Evolutionary conservation across 2,888 invertebrate species (phyloP), one percentile per base, ranked within the genome.

Genomic region (Baronia brevicornis): DNA sequence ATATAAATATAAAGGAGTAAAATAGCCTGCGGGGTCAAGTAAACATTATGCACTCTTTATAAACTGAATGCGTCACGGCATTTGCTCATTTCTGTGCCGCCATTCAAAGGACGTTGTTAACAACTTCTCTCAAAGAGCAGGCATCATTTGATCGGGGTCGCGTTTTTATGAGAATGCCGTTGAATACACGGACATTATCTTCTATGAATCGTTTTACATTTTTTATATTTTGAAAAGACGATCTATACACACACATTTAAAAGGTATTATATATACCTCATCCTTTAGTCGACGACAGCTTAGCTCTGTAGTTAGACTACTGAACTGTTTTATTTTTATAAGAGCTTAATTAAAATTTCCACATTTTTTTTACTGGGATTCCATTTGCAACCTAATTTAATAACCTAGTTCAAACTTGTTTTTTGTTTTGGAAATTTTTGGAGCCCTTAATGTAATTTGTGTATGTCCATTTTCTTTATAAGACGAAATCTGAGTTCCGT

Each of bases 61-160:
- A 60, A 67, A 59, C 48, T 61, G 60, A 71, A 74, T 72, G 67
- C 70, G 77, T 67, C 72, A 67, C 71, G 65, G 67, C 67, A 66
- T 67, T 78, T 84, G 84, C 78, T 82, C 84, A 79, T 73, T 84
- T 82, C 64, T 69, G 66, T 69, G 72, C 55, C 69, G 54, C 71
- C 52, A 73, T 80, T 79, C 66, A 80, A 71, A 59, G 73, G 78
- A 78, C 74, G 78, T 79, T 80, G 84, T 84, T 84, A 84, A 84
- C 84, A 84, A 79, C 75, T 65, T 67, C 65, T 72, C 65, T 79
- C 54, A 84, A 80, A 78, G 74, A 77, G 70, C 79, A 70, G 70
- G 73, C 55, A 84, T 82, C 80, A 82, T 82, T 79, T 77, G 70
- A 74, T 79, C 74, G 68, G 84, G 84, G 82, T 80, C 69, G 60